phyloP scores from a whole-genome alignment of 2,113 vertebrate genomes.

The Dryoscopus gambensis region DNA sequence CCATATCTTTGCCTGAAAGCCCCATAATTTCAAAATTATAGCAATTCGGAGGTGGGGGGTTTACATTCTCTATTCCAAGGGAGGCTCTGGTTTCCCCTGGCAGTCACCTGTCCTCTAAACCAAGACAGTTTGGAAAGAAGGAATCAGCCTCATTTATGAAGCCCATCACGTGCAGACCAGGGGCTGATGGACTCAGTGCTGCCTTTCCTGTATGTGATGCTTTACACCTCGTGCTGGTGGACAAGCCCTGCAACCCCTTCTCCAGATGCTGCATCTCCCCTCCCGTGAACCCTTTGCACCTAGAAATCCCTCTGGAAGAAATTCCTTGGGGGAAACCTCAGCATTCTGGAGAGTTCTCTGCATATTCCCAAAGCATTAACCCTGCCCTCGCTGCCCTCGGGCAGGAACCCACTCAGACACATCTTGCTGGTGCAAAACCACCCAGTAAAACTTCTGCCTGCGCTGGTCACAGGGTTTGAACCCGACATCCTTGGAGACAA shows the following conservation, averaged over 20 bases:
- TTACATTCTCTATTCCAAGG: too few species aligned
- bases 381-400: neutral
- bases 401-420: neutral
- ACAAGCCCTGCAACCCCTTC: neutral
- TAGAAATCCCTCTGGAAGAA: neutral
- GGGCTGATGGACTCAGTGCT: neutral
- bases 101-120: too few species aligned
- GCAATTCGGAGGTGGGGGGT: too few species aligned
- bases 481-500: rapidly evolving
- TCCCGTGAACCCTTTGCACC: neutral
- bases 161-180: too few species aligned
- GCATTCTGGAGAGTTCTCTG: neutral
- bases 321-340: neutral
- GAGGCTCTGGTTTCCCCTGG: too few species aligned
- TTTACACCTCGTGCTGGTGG: neutral
- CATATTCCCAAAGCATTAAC: neutral
- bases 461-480: neutral
- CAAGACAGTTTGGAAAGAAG: neutral
- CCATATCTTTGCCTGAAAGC: too few species aligned
- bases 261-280: rapidly evolving
- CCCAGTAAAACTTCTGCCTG: neutral
- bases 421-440: neutral
- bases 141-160: neutral
- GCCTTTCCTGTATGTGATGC: neutral
- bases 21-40: too few species aligned